Conservation (phyloP, 2,797 vertebrate species). For the Macroramphosus scolopax region DNA sequence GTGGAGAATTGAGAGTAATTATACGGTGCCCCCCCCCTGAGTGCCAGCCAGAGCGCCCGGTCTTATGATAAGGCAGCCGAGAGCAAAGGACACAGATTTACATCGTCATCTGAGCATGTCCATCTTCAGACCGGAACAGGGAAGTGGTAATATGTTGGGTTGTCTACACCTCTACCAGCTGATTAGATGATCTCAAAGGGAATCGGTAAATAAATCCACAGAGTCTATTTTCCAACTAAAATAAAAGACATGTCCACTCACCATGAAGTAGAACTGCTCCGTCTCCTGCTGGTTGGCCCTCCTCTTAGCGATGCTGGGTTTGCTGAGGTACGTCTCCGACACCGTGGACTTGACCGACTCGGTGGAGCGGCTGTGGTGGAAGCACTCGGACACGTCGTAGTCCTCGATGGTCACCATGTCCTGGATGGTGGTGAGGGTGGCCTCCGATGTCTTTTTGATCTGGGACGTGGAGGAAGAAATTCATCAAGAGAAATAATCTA, state of each 20-base stretch:
- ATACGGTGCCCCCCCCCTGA: constrained; percentile 36
- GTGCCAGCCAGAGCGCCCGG: constrained; percentile 32
- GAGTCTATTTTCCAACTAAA: too few relatives aligned
- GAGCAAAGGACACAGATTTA: constrained; percentile 50
- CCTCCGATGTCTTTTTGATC: constrained; percentile 98
- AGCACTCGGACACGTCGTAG: constrained; percentile 97
- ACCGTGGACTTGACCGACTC: constrained; percentile 97
- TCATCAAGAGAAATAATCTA: too few relatives aligned
- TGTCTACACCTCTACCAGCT: constrained; percentile 7
- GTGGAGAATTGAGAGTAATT: constrained; percentile 76
- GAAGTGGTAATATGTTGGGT: constrained; percentile 23
- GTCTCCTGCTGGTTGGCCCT: constrained; percentile 99
- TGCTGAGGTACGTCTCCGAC: constrained; percentile 96
- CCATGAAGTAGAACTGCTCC: constrained; percentile 99
- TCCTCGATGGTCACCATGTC: constrained; percentile 99
- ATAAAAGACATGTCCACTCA: constrained; percentile 50
- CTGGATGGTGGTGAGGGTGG: constrained; percentile 95
- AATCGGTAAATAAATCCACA: too few relatives aligned
- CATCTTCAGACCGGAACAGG: constrained; percentile 48
- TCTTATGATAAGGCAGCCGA: constrained; percentile 54
- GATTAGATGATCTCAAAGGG: constrained; percentile 19
- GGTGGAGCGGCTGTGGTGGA: constrained; percentile 97
- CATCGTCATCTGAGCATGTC: constrained; percentile 60
- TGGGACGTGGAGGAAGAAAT: constrained; percentile 47
- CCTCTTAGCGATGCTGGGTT: constrained; percentile 96